These are phyloP conservation scores for Phrynocephalus guinanensis DNA, from an alignment of 2,797 vertebrate genomes.

Conservation along the genomic window DNA sequence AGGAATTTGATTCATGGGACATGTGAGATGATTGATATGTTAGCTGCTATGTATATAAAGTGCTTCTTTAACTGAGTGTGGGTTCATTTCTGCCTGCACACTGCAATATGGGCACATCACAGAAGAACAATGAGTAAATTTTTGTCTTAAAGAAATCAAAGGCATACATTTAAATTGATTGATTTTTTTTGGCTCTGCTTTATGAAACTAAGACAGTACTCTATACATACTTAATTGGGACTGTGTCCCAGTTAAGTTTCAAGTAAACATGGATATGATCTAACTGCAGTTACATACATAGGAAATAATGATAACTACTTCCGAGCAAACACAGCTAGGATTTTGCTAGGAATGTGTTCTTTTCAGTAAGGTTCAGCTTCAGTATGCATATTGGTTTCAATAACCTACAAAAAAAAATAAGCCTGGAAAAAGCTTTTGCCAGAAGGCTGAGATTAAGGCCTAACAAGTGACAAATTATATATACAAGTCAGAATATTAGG, in stretches of 20 bases:
- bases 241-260: neutral
- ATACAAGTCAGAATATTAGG: too few species aligned
- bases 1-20: slow-evolving; percentile 34
- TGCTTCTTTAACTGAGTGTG: neutral
- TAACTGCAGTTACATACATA: slow-evolving; percentile 1
- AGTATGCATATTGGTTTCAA: neutral
- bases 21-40: slow-evolving; percentile 16
- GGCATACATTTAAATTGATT: slow-evolving; percentile 14
- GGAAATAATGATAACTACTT: neutral
- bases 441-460: neutral
- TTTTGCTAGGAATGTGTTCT: neutral
- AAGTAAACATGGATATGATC: slow-evolving; percentile 21
- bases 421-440: neutral
- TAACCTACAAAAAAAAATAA: neutral
- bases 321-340: neutral
- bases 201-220: neutral
- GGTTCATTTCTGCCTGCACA: slow-evolving; percentile 44
- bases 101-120: slow-evolving; percentile 7
- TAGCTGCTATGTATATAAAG: neutral
- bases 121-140: slow-evolving; percentile 32
- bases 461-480: neutral
- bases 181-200: slow-evolving; percentile 8
- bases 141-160: slow-evolving; percentile 29
- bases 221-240: slow-evolving; percentile 5
- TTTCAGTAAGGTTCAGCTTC: neutral